Base-by-base conservation (phyloP, 2,113 vertebrate species). In the Dasypus novemcinctus region DNA sequence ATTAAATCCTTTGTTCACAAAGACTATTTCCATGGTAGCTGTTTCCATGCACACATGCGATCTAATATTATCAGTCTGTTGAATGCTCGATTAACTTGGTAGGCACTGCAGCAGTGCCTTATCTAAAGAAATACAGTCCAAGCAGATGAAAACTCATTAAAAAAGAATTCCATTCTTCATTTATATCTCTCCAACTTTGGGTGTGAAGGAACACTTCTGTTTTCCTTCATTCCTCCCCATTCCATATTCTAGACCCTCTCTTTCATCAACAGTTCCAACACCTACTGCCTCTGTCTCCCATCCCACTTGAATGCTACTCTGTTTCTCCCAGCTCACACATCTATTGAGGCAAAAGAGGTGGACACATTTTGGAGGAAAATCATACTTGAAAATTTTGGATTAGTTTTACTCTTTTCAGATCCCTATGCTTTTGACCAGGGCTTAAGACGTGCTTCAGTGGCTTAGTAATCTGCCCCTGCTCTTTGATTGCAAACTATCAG, bases 1-100 rank as follows among this genome's bases (percentile, higher is more conserved):
- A 2, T 29, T n/a, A 13, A 41, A 9, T 13, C 20, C 27, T 1
- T 7, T 0, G 9, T 6, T 13, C 29, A 0, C 1, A 7, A 0
- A 0, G 0, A 9, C 36, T 3, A 1, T 71, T 71, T 76, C 33
- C 38, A 4, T 1, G 0, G 38, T n/a, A 38, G 29, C 74, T 90
- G 9, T 41, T 6, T 21, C 20, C 46, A 2, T 2, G 20, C 5
- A 66, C 1, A 0, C 15, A 2, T 52, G 43, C 36, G 7, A 2
- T 9, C 21, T 27, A 2, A 3, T 23, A 31, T 18, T 8, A 29
- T 36, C 33, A 54, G 18, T 54, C 25, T 31, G 0, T 2, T 3
- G 13, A 27, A 27, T 18, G 3, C 3, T 2, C 46, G 38, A 14
- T 31, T 12, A 4, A 12, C 15, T 31, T 29, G 14, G 3, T 15